Conservation (phyloP, 2,113 vertebrate genomes). For the Syngnathus floridae region DNA sequence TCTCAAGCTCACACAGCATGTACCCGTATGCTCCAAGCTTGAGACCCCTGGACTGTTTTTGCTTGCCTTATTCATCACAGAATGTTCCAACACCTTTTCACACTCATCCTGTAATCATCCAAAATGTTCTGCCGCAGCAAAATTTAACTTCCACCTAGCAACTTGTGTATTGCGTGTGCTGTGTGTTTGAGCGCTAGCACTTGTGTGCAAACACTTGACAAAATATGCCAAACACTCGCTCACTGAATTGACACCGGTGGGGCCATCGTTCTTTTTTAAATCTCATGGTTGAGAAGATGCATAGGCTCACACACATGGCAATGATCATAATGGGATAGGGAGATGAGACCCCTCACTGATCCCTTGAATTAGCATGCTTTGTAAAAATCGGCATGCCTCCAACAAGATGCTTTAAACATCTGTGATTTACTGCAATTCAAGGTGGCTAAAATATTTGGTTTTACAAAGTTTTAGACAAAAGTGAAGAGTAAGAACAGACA, state of each 20-base stretch:
- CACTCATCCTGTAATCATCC: neutral
- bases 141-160: constrained; percentile 6
- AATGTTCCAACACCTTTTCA: neutral
- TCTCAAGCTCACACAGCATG: constrained; percentile 13
- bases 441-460: neutral
- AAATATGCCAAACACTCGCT: constrained; percentile 11
- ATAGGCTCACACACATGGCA: constrained; percentile 29
- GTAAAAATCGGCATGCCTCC: constrained; percentile 10
- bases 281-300: constrained; percentile 39
- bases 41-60: constrained; percentile 2
- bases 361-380: constrained; percentile 30
- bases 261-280: constrained; percentile 41
- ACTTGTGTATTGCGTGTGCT: neutral
- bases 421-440: neutral
- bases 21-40: constrained; percentile 6
- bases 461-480: neutral
- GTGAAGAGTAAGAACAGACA: neutral
- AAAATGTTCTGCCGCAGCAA: constrained; percentile 8
- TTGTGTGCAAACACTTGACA: neutral
- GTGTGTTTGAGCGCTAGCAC: neutral
- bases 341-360: constrained; percentile 39
- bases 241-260: constrained; percentile 27
- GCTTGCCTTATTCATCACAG: constrained; percentile 9
- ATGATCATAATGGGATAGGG: constrained; percentile 46
- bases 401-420: neutral